phyloP scores from a whole-genome alignment of 1,140 invertebrate genomes.

The Macrobrachium nipponense region DNA sequence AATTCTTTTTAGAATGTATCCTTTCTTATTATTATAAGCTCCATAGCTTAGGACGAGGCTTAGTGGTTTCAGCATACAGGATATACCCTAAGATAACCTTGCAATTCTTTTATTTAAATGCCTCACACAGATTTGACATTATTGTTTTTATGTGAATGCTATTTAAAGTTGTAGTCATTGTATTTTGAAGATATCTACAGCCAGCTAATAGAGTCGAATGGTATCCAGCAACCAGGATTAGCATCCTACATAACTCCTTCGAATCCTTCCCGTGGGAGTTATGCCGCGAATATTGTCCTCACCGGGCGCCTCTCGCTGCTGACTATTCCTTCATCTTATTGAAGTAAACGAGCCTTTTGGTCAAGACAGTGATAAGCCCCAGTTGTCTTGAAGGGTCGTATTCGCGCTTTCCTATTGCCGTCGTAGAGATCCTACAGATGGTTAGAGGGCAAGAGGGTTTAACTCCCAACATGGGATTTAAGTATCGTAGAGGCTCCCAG shows the following conservation, averaged over 20 bases:
- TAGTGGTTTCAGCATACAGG: too few species aligned
- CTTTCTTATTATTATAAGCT: too few species aligned
- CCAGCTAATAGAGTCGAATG: slow-evolving; percentile 25
- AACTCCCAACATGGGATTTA: slow-evolving; percentile 6
- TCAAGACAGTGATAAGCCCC: slow-evolving; percentile 18
- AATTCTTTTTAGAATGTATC: too few species aligned
- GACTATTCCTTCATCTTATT: too few species aligned
- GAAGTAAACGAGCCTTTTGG: too few species aligned
- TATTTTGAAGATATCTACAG: too few species aligned
- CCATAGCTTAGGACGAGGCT: too few species aligned
- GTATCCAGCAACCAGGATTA: slow-evolving; percentile 11
- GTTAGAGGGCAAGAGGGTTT: background rate
- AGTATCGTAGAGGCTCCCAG: slow-evolving; percentile 32
- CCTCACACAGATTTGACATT: too few species aligned
- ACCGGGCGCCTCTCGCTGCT: background rate
- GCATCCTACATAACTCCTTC: slow-evolving; percentile 37
- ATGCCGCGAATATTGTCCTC: slow-evolving; percentile 36
- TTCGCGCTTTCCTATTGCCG: background rate
- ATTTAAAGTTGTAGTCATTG: too few species aligned
- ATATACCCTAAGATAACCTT: too few species aligned
- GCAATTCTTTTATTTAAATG: too few species aligned
- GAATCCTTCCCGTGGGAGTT: slow-evolving; percentile 30
- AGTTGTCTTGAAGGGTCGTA: slow-evolving; percentile 3
- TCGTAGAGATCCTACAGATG: background rate
- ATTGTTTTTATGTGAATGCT: too few species aligned